phyloP scores from a whole-genome alignment of 2,797 vertebrate genomes.

The Taeniopygia guttata region DNA sequence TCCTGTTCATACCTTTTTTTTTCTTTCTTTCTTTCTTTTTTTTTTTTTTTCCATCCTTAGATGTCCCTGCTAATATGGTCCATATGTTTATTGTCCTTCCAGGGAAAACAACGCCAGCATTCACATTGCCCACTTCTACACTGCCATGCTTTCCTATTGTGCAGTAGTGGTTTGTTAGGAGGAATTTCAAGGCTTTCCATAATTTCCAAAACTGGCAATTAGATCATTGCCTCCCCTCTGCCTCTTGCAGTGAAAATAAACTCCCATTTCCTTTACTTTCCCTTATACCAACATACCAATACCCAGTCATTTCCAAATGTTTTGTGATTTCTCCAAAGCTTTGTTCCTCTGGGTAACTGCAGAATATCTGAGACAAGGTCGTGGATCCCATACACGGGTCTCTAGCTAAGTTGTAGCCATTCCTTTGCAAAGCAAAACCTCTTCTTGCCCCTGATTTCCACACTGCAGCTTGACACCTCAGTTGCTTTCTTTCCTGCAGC shows the following conservation, averaged over 20 bases:
- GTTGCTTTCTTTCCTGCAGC: neutral
- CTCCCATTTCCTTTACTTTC: constrained; percentile 36
- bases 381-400: neutral
- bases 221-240: neutral
- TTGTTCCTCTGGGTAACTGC: neutral
- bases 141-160: neutral
- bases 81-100: constrained; percentile 12
- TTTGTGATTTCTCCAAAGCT: neutral
- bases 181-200: constrained; percentile 32
- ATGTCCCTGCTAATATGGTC: neutral
- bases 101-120: neutral
- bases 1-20: neutral
- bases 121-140: neutral
- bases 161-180: neutral
- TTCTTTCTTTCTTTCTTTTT: neutral
- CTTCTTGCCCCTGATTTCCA: neutral
- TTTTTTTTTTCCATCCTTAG: neutral
- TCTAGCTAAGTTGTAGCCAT: neutral
- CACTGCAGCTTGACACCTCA: neutral
- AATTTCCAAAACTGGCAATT: constrained; percentile 36
- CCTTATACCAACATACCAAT: neutral
- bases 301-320: neutral
- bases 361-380: neutral
- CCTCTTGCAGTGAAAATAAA: constrained; percentile 44
- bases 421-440: neutral